phyloP scores from a whole-genome alignment of 2,797 vertebrate species.

The Crax fasciolata region DNA sequence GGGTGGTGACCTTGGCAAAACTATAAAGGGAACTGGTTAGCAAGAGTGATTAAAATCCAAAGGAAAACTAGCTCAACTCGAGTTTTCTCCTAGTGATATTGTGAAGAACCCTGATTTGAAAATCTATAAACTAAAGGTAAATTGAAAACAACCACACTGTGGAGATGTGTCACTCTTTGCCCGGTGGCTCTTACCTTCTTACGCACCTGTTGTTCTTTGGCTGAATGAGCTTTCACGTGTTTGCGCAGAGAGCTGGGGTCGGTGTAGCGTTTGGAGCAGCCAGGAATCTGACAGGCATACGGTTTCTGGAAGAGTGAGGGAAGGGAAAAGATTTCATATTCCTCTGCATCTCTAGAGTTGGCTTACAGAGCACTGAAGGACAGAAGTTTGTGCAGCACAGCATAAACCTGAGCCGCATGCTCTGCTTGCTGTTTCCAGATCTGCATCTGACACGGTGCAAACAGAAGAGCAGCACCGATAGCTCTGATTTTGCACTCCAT shows the following conservation, averaged over 20 bases:
- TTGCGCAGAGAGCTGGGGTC: slow-evolving; percentile 99
- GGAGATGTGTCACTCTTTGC: background rate
- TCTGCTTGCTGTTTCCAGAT: background rate
- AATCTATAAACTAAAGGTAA: background rate
- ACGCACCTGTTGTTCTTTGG: slow-evolving; percentile 97
- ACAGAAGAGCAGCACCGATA: background rate
- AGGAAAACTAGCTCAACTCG: background rate
- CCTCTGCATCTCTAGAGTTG: background rate
- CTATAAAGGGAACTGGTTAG: background rate
- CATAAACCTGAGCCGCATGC: background rate
- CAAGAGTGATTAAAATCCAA: background rate
- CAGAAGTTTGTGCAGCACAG: background rate
- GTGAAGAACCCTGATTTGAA: background rate
- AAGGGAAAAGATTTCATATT: background rate
- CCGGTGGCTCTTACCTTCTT: slow-evolving; percentile 90
- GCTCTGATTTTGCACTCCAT: background rate
- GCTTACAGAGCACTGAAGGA: background rate
- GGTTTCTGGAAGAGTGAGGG: slow-evolving; percentile 89
- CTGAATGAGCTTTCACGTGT: slow-evolving; percentile 97
- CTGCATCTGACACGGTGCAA: background rate
- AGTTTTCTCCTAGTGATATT: background rate
- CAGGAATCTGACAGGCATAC: slow-evolving; percentile 97
- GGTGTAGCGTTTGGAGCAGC: slow-evolving; percentile 98
- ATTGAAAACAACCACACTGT: background rate
- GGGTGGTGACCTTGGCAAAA: background rate